Percentiles rank a stretch among this genome's conserved stretches.
Evolutionary conservation across 2,113 vertebrate genomes (phyloP).

Genomic region (Tympanuchus pallidicinctus): DNA sequence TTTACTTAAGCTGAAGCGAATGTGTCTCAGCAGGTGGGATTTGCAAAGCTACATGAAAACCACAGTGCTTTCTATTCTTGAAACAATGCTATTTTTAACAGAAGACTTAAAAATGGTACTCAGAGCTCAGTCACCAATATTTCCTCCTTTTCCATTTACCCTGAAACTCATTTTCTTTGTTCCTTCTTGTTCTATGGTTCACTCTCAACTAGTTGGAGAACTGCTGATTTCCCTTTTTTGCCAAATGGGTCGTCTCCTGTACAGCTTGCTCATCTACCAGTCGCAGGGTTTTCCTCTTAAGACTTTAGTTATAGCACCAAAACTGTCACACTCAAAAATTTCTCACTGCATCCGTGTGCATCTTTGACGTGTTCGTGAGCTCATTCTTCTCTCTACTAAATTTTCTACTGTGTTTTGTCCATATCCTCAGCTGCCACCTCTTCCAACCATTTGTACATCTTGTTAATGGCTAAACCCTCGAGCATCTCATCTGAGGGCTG

Average conservation of each 20-base stretch:
- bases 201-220: background rate
- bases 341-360: background rate
- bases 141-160: background rate
- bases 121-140: background rate
- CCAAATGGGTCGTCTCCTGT: background rate
- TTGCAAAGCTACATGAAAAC: background rate
- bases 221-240: background rate
- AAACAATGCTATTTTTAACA: background rate
- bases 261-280: background rate
- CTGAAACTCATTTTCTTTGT: background rate
- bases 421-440: background rate
- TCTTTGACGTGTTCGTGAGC: background rate
- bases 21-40: background rate
- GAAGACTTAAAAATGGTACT: background rate
- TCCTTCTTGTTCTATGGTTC: background rate
- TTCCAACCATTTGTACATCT: background rate
- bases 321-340: background rate
- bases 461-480: background rate
- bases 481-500: background rate
- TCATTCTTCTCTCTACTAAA: background rate
- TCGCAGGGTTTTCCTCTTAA: background rate
- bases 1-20: background rate
- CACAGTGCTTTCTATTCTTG: background rate
- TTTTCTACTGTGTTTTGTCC: background rate
- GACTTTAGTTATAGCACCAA: background rate